These are phyloP conservation scores for Orussus abietinus DNA, from an alignment of 1,140 invertebrate species.

Conservation along the genomic window DNA sequence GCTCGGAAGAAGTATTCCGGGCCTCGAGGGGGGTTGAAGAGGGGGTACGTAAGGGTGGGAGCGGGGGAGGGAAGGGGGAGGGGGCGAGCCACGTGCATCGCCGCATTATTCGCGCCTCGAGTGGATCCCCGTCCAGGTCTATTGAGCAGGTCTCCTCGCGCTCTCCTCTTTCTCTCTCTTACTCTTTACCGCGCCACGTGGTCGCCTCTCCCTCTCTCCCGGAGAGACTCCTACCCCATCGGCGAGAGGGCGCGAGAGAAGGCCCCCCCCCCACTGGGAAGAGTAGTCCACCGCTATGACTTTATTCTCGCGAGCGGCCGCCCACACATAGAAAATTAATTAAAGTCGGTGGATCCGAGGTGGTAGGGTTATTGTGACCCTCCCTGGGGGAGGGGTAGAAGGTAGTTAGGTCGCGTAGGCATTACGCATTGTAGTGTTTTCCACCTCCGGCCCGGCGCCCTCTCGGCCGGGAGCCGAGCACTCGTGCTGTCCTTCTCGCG, in stretches of 20 bases:
- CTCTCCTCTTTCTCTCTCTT: slow-evolving; percentile 4
- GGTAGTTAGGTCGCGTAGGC: slow-evolving; percentile 5
- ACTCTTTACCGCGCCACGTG: slow-evolving; percentile 6
- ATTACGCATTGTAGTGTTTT: slow-evolving; percentile 26
- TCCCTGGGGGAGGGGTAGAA: background rate
- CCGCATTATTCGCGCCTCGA: slow-evolving; percentile 33
- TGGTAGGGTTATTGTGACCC: slow-evolving; percentile 25
- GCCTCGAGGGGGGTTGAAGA: background rate
- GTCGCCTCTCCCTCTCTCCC: slow-evolving; percentile 5
- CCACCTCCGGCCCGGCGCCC: slow-evolving; percentile 2
- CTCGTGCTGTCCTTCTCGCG: too few species aligned
- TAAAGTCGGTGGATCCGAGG: slow-evolving; percentile 36
- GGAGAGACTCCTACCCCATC: slow-evolving; percentile 7
- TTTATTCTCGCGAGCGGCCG: slow-evolving; percentile 25
- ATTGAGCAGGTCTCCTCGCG: slow-evolving; percentile 7
- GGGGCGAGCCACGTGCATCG: slow-evolving; percentile 30
- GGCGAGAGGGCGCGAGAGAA: slow-evolving; percentile 10
- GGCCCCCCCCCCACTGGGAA: slow-evolving; percentile 3
- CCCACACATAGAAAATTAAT: slow-evolving; percentile 46
- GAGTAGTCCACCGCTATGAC: slow-evolving; percentile 22
- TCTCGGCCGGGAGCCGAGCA: too few species aligned
- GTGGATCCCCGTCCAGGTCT: slow-evolving; percentile 20
- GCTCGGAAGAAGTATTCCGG: slow-evolving; percentile 14
- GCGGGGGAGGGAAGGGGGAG: slow-evolving; percentile 4
- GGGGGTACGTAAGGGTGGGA: background rate